phyloP scores from a whole-genome alignment of 2,797 vertebrate species.

The Sciurus carolinensis region DNA sequence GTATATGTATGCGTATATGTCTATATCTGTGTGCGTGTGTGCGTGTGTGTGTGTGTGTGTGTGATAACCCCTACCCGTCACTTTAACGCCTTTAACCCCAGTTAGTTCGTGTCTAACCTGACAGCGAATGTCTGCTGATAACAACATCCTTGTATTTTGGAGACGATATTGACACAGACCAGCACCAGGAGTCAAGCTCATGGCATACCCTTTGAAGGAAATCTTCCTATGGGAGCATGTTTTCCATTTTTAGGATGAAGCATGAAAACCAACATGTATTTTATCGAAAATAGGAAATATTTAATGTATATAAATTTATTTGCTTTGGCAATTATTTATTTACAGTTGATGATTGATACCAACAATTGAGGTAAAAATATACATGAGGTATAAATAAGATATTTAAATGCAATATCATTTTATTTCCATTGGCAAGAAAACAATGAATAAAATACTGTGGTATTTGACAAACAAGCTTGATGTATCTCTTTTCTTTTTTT shows the following conservation, averaged over 20 bases:
- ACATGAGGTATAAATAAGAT: constrained; percentile 91
- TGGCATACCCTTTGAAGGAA: neutral
- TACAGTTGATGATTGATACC: constrained; percentile 89
- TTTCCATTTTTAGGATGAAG: constrained; percentile 38
- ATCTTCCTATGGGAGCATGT: neutral
- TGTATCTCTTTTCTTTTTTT: constrained; percentile 59
- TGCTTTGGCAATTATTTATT: constrained; percentile 88
- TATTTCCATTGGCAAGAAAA: constrained; percentile 88
- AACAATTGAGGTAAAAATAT: constrained; percentile 91
- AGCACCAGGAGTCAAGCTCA: neutral
- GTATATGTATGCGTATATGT: too few species aligned
- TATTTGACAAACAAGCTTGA: constrained; percentile 81
- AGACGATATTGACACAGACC: rapidly evolving
- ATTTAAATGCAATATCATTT: constrained; percentile 87
- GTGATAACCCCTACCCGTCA: neutral
- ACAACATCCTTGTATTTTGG: neutral
- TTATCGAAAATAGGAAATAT: constrained; percentile 77
- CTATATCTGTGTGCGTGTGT: too few species aligned
- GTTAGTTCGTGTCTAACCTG: neutral
- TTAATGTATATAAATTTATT: constrained; percentile 89
- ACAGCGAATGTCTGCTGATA: neutral
- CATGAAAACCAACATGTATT: constrained; percentile 75
- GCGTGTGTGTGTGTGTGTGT: too few species aligned
- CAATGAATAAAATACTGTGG: constrained; percentile 86
- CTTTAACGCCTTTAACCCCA: neutral